Conservation (phyloP, 1,140 invertebrate genomes). For the Temnothorax nylanderi region DNA sequence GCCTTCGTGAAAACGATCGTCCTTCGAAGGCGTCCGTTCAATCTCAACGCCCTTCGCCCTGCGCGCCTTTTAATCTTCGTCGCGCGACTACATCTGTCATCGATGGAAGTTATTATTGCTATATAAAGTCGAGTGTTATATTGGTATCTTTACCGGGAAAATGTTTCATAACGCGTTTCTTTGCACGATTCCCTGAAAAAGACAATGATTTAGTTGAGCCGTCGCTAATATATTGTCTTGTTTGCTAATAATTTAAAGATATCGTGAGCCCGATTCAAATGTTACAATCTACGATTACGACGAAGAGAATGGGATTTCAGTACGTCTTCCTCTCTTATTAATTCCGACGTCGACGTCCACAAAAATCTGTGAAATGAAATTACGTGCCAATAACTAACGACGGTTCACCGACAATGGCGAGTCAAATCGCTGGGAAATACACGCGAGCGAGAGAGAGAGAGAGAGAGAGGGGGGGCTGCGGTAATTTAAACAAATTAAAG, state of each 20-base stretch:
- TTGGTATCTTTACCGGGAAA: slow-evolving; percentile 26
- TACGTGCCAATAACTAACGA: slow-evolving; percentile 80
- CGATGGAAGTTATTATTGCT: slow-evolving; percentile 15
- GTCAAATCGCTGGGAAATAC: slow-evolving; percentile 73
- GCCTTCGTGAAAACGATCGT: slow-evolving; percentile 34
- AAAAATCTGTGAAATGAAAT: slow-evolving; percentile 73
- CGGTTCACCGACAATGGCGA: slow-evolving; percentile 78
- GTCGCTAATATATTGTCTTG: background rate
- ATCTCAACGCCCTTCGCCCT: background rate
- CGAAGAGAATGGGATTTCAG: background rate
- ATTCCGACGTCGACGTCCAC: slow-evolving; percentile 18
- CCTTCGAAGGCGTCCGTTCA: background rate
- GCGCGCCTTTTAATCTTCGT: background rate
- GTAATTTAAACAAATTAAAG: slow-evolving; percentile 84
- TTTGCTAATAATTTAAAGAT: background rate
- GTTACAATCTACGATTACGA: background rate
- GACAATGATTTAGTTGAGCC: slow-evolving; percentile 28
- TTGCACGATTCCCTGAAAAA: slow-evolving; percentile 22
- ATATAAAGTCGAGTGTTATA: slow-evolving; percentile 7
- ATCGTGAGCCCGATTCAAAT: background rate
- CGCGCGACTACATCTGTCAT: background rate
- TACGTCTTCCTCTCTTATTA: background rate
- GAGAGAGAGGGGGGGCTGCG: slow-evolving; percentile 50
- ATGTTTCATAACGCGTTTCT: slow-evolving; percentile 1
- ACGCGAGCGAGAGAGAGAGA: slow-evolving; percentile 66